Conservation (phyloP, 2,888 invertebrate genomes). For the Craniophora ligustri region DNA sequence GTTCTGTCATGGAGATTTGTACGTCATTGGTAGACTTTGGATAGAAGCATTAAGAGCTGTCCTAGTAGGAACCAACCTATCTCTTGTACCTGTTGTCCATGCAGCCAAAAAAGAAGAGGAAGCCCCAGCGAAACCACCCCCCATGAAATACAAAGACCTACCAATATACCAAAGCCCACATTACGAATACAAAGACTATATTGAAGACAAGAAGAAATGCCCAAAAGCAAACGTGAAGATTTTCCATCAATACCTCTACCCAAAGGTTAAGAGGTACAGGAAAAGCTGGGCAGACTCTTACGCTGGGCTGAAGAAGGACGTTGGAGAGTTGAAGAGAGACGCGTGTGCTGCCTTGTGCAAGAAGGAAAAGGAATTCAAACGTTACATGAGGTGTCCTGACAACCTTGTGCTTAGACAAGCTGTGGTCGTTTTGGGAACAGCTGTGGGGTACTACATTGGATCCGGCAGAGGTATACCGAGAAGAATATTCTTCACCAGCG, state of each 20-base stretch:
- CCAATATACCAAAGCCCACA: slow-evolving; percentile 73
- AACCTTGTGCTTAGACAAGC: slow-evolving; percentile 61
- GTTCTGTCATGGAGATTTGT: slow-evolving; percentile 64
- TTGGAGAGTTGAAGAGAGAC: slow-evolving; percentile 33
- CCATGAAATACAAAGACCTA: slow-evolving; percentile 74
- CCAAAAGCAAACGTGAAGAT: slow-evolving; percentile 62
- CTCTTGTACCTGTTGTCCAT: slow-evolving; percentile 67
- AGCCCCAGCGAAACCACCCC: slow-evolving; percentile 63
- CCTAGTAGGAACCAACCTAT: slow-evolving; percentile 62
- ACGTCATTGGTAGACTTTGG: slow-evolving; percentile 68
- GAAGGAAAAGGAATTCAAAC: slow-evolving; percentile 54
- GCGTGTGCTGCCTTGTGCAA: slow-evolving; percentile 18
- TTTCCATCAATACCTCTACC: slow-evolving; percentile 63
- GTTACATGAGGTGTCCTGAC: slow-evolving; percentile 63
- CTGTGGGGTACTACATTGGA: slow-evolving; percentile 55
- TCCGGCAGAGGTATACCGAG: slow-evolving; percentile 47
- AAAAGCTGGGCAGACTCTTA: slow-evolving; percentile 25
- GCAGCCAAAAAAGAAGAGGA: slow-evolving; percentile 55
- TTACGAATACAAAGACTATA: slow-evolving; percentile 68
- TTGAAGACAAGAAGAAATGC: slow-evolving; percentile 59
- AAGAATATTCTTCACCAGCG: slow-evolving; percentile 15
- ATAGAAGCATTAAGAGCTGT: slow-evolving; percentile 60
- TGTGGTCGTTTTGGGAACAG: slow-evolving; percentile 54
- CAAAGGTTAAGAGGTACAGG: slow-evolving; percentile 61
- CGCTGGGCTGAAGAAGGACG: slow-evolving; percentile 25